Base-by-base conservation (phyloP, 1,140 invertebrate genomes). In the Coenobita brevimanus region DNA sequence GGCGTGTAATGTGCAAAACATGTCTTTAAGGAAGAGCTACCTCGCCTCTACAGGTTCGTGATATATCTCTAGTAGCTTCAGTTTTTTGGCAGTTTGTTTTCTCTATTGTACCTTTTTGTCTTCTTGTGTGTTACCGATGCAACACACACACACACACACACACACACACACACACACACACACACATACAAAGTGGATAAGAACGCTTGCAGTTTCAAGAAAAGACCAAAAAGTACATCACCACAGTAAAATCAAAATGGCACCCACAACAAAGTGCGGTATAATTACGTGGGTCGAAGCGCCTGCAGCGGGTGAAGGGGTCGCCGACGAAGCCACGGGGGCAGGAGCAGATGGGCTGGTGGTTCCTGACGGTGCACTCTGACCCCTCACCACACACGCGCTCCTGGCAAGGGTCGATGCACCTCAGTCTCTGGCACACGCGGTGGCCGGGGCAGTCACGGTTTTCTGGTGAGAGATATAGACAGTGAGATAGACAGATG, bases 361-460 rank as follows among this genome's bases (percentile, higher is more conserved):
- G 96, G 90, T 95, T 95, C 17, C 95, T 94, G 2, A 96, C 95
- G 75, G 94, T 93, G 91, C 97, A 97, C 90, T 96, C 94, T 1
- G 96, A 95, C 91, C 96, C 95, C 46, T 94, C 92, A 3, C 96
- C 96, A 92, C 96, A 97, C 82, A 91, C 41, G 89, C 90, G 15
- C 69, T 90, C 96, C 2, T 95, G 93, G 92, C 97, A 98, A 3
- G 97, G 97, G 93, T 98, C 96, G 0, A 96, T 95, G 92, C 97
- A 97, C 91, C 96, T 96, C 90, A 96, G 95, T 91, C 96, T 96
- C 1, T 97, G 94, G 91, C 97, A 97, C 33, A 96, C 96, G 91
- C 96, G 95, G 36, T 95, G 94, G 57, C 94, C 94, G 2, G 96
- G 93, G 92, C 97, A 98, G 92, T 98, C 97, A 0, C 95, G 92